Evolutionary conservation across 1,140 invertebrate species (phyloP).

Genomic region (Bombus confusus): DNA sequence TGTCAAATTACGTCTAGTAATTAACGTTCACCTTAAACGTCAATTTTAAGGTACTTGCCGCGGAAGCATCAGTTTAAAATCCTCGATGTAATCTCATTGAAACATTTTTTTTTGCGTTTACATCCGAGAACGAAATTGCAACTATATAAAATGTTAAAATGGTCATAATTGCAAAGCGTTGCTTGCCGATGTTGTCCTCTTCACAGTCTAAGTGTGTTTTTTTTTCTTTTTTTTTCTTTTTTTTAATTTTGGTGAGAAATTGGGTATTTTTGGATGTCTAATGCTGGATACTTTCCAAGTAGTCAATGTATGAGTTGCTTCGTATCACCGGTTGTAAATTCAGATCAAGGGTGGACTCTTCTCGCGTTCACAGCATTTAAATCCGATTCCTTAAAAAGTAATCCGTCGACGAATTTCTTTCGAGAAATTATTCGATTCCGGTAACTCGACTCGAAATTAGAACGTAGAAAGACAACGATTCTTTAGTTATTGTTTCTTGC

Average conservation of each 20-base stretch:
- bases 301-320: neutral
- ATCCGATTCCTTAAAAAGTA: neutral
- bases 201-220: neutral
- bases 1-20: neutral
- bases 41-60: conserved; percentile 4
- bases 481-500: too few species aligned
- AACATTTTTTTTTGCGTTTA: neutral
- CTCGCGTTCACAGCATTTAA: neutral
- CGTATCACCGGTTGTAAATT: neutral
- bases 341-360: neutral
- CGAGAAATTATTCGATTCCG: neutral
- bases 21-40: conserved; percentile 36
- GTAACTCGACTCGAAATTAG: neutral
- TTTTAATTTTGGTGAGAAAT: neutral
- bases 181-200: neutral
- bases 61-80: neutral
- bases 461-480: too few species aligned
- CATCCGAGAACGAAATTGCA: neutral
- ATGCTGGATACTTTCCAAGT: neutral
- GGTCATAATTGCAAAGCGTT: neutral
- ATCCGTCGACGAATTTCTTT: neutral
- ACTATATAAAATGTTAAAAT: neutral
- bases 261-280: neutral
- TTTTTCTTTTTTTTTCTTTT: neutral
- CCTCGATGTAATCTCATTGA: neutral